Percentiles rank a stretch among this genome's conserved stretches.
Conservation (phyloP, 35 echinoderm and acorn worm species). For the Patiria miniata region DNA sequence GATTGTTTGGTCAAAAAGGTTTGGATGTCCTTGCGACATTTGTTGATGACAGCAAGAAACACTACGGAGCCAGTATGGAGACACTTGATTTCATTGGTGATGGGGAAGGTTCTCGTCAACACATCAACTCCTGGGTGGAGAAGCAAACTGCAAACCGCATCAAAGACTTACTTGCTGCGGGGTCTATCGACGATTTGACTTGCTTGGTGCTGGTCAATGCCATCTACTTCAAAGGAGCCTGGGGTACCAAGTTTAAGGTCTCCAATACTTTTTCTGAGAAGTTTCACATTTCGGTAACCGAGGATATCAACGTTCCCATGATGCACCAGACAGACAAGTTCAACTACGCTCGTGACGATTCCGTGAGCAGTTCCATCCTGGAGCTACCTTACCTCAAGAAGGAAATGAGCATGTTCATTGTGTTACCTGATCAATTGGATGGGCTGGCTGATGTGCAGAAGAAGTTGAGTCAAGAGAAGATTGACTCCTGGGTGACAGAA, state of each 20-base stretch:
- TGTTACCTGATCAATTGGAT: no score
- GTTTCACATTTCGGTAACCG: slow-evolving; percentile 62
- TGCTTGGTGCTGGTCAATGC: no score
- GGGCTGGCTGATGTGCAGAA: no score
- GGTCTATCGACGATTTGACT: no score
- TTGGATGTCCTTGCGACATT: slow-evolving; percentile 51
- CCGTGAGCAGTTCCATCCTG: slow-evolving; percentile 57
- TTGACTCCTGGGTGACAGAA: slow-evolving; percentile 32
- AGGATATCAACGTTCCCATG: slow-evolving; percentile 49
- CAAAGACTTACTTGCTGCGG: no score
- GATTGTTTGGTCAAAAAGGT: no score
- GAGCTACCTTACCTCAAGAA: slow-evolving; percentile 66
- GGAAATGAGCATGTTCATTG: slow-evolving; percentile 77
- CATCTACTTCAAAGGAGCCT: slow-evolving; percentile 80
- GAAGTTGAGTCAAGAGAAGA: not conserved
- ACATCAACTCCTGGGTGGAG: no score
- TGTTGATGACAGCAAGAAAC: no score
- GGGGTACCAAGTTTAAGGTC: slow-evolving; percentile 40
- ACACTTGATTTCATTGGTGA: no score
- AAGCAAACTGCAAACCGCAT: no score
- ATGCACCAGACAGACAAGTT: slow-evolving; percentile 58
- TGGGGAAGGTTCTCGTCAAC: no score
- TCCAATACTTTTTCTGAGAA: not conserved
- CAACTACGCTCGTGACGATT: slow-evolving; percentile 6
- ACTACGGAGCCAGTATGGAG: no score